Conservation (phyloP, 1,140 invertebrate genomes). For the Nylanderia fulva region DNA sequence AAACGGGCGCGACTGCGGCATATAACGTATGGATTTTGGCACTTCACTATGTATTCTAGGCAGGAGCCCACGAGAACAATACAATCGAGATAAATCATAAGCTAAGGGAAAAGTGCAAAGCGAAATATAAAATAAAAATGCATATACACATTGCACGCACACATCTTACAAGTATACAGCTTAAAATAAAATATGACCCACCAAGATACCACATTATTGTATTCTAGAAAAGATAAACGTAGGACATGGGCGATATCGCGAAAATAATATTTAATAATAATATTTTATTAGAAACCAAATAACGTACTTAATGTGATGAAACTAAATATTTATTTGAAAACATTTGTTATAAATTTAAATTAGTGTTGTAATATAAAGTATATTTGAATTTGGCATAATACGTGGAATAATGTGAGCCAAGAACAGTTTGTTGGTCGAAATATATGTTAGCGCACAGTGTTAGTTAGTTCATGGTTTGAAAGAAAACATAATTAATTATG, state of each 20-base stretch:
- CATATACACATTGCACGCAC: too few relatives aligned
- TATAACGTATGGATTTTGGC: conserved; percentile 49
- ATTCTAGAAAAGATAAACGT: background rate
- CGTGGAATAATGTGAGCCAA: background rate
- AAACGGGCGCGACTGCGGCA: conserved; percentile 87
- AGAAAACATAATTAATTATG: conserved; percentile 37
- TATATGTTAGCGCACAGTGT: conserved; percentile 2
- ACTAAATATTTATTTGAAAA: background rate
- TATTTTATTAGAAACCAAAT: background rate
- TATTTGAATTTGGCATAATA: conserved; percentile 44
- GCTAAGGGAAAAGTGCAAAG: background rate
- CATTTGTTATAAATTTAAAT: conserved; percentile 1
- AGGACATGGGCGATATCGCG: background rate
- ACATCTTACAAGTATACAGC: background rate
- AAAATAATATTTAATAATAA: background rate
- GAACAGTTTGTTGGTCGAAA: conserved; percentile 28
- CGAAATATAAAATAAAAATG: background rate
- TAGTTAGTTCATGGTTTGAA: background rate
- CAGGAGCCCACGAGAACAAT: background rate
- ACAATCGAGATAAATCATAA: conserved; percentile 21
- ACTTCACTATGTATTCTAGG: conserved; percentile 16
- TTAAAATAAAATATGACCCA: background rate
- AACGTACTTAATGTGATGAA: too few relatives aligned
- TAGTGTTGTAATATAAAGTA: background rate
- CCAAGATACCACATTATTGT: background rate